Conservation (phyloP, 2,797 vertebrate genomes). For the Syndactyla subalaris region DNA sequence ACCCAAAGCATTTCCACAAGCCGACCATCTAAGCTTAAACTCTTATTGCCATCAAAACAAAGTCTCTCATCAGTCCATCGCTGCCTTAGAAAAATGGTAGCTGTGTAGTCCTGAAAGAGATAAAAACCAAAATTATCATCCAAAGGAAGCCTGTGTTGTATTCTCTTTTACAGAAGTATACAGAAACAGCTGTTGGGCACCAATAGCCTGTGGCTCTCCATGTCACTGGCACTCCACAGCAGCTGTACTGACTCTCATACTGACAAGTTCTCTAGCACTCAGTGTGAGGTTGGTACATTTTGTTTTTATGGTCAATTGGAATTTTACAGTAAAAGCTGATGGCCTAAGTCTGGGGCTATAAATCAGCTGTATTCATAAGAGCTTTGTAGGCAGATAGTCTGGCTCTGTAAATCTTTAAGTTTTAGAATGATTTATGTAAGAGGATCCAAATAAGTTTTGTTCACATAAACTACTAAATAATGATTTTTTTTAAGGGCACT, state of each 20-base stretch:
- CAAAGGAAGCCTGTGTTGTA: neutral
- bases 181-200: neutral
- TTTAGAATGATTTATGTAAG: neutral
- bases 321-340: slow-evolving; percentile 9
- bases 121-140: neutral
- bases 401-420: neutral
- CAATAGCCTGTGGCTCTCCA: neutral
- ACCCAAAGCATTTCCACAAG: slow-evolving; percentile 94
- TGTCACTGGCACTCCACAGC: neutral
- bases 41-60: slow-evolving; percentile 91
- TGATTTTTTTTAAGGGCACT: neutral
- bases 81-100: slow-evolving; percentile 92
- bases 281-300: neutral
- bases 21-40: slow-evolving; percentile 89
- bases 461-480: neutral
- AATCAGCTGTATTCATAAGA: slow-evolving; percentile 17
- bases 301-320: neutral
- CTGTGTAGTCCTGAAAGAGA: slow-evolving; percentile 87
- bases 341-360: neutral
- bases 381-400: slow-evolving; percentile 11
- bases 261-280: neutral
- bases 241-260: neutral
- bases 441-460: neutral
- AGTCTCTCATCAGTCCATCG: slow-evolving; percentile 91
- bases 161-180: neutral